A percentile compares a stretch with the other conserved stretches of the same genome.
phyloP scores from a whole-genome alignment of 2,113 vertebrate genomes.

The Passer montanus region DNA sequence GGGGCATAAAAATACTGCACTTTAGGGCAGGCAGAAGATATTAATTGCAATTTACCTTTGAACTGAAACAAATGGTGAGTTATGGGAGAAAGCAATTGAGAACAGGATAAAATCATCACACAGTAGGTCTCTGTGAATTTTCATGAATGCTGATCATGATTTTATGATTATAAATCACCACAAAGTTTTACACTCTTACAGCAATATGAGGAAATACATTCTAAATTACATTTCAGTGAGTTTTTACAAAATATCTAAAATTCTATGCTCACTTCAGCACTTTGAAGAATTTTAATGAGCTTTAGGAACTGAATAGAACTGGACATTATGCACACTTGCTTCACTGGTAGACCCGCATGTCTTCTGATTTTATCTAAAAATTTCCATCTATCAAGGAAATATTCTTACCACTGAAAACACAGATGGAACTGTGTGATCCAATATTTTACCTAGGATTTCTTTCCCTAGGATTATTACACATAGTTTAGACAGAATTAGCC shows the following conservation, averaged over 20 bases:
- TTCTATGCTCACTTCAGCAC: neutral
- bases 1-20: neutral
- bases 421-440: neutral
- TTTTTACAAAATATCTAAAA: neutral
- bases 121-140: neutral
- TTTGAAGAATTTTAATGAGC: neutral
- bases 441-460: neutral
- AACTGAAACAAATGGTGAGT: conserved; percentile 3
- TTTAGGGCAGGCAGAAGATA: neutral
- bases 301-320: neutral
- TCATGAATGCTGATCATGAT: neutral
- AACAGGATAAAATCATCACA: neutral
- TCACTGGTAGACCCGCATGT: neutral
- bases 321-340: neutral
- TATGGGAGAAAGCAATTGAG: neutral
- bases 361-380: neutral
- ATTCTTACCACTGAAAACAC: neutral
- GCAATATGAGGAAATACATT: neutral
- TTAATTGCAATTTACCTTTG: neutral
- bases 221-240: neutral
- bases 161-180: neutral
- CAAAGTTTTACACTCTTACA: neutral
- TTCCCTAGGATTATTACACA: neutral
- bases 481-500: neutral
- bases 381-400: neutral